phyloP scores from a whole-genome alignment of 2,797 vertebrate genomes.

The Schizopygopsis pylzovi region DNA sequence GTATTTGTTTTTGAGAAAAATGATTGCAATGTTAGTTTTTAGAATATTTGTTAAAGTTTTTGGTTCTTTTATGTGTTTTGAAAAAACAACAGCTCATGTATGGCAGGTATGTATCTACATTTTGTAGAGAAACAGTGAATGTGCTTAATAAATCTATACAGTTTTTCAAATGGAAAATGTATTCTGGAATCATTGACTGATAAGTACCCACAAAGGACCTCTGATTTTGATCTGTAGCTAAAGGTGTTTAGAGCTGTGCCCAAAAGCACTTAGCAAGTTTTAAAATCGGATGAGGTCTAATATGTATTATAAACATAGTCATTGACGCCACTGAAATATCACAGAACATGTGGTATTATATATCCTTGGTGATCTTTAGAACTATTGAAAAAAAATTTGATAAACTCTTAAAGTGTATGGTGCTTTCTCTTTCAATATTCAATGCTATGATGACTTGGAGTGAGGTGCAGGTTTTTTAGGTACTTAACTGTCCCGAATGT shows the following conservation, averaged over 20 bases:
- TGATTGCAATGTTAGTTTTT: neutral
- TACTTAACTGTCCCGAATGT: neutral
- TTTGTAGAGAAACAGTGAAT: conserved; percentile 37
- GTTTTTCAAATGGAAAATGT: conserved; percentile 32
- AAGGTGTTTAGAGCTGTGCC: neutral
- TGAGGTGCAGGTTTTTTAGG: neutral
- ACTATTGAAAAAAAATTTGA: too few species aligned
- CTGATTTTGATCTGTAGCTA: neutral
- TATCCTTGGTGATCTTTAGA: neutral
- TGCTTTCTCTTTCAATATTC: neutral
- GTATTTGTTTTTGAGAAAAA: neutral
- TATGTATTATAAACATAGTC: neutral
- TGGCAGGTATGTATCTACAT: neutral
- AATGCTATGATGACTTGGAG: neutral
- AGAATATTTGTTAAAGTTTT: neutral
- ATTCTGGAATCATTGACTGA: neutral
- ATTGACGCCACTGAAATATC: neutral
- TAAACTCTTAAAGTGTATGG: too few species aligned
- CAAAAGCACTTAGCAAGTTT: neutral
- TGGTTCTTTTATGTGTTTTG: neutral
- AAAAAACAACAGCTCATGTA: neutral
- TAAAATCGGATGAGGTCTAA: neutral
- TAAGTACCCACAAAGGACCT: neutral
- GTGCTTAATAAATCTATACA: conserved; percentile 35
- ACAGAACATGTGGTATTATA: neutral